Evolutionary conservation across 2,113 vertebrate species (phyloP), one percentile per base, ranked within the genome.

Genomic region (Ursus arctos): DNA sequence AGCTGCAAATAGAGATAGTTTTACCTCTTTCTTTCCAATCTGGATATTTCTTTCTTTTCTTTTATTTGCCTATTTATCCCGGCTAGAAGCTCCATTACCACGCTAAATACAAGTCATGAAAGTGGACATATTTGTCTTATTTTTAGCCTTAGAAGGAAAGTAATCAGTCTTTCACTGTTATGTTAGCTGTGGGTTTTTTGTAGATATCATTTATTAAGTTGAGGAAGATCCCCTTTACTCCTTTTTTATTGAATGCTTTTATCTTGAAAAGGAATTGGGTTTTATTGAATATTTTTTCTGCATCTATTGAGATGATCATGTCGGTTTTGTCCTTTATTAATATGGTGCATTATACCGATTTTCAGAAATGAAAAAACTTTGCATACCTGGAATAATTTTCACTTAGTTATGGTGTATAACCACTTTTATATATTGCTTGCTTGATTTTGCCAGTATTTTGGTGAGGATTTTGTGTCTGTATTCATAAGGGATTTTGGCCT

Each of bases 281-380:
- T 91, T 77, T 65, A 14, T 57, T 55, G 80, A 63, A 79, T 36
- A 67, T 59, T 91, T 96, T 91, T 74, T 81, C 57, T 79, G 18
- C 36, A 49, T 65, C 81, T 94, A 40, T 81, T 53, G 65, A 94
- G 19, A 79, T 72, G 18, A 72, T 81, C 7, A 4, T 57, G 36
- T 91, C 26, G n/a, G 19, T 69, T 69, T 69, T 69, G 33, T 69
- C 33, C 67, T 21, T 69, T 69, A 36, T 63, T 65, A 81, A 81
- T 49, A 57, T 33, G 1, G 10, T 71, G 21, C 21, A 24, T 77
- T 31, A 31, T 18, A 69, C 36, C 4, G 26, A 51, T 57, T 80
- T 94, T 84, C 61, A 84, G 59, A 84, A 61, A 67, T 93, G 51
- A 84, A 89, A 93, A 96, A 93, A 59, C 72, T 88, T 80, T 49